Evolutionary conservation across 2,797 vertebrate genomes (phyloP), one percentile per base, ranked within the genome.

Genomic region (Amazonetta brasiliensis): DNA sequence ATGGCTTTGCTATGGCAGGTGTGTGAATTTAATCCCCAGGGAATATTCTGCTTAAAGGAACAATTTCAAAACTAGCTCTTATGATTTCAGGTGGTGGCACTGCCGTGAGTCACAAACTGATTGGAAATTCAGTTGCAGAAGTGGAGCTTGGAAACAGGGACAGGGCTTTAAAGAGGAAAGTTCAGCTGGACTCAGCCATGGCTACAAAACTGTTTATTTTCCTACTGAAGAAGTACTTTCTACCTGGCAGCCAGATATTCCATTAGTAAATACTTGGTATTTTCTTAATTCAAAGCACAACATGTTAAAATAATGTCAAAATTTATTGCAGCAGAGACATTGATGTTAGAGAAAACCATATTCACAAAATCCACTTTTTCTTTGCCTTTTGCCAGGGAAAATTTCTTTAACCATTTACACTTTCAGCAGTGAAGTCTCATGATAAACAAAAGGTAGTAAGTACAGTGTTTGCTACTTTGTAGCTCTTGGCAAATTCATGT

Each of bases 81-180:
- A 9, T 1, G 5, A 64, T 88, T 86, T 89, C 78, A 89, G 84
- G 71, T 72, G 63, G 64, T 43, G 44, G 43, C 63, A 89, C 74
- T 89, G 68, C 68, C 1, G 1, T 80, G 84, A 94, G 60, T 85
- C 92, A 91, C 1, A 6, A 95, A 39, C 28, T 90, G 50, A n/a
- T 33, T 77, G 83, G 83, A 92, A 95, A 78, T 84, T 66, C 78
- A 72, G 4, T 66, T 59, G 85, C 54, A 78, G 63, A 90, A 92
- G 54, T 22, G 50, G n/a, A 90, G 76, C 48, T 54, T 91, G 85
- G 73, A 83, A 95, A 78, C 37, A 86, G 85, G 58, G 91, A 75
- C 46, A 66, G 58, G 66, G 85, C 31, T 86, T n/a, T 58, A 68
- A 72, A 88, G 50, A 50, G 5, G 21, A 46, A 90, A 94, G 80